Conservation (phyloP, 2,797 vertebrate species). For the Calcarius lapponicus region DNA sequence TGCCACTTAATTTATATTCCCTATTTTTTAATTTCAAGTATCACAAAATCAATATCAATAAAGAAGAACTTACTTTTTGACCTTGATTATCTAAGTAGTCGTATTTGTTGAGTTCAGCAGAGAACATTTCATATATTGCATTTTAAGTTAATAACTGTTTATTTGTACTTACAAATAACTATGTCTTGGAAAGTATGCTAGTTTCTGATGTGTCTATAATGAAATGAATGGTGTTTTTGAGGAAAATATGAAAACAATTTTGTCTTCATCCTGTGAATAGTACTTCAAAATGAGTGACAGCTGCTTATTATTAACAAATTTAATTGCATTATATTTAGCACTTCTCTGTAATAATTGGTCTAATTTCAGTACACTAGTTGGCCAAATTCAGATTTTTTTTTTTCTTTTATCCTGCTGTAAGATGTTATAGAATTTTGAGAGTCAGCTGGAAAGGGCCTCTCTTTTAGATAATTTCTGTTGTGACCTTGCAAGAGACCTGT, state of each 20-base stretch:
- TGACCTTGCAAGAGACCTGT: constrained; percentile 1
- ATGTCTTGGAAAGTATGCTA: background rate
- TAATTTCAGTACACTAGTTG: background rate
- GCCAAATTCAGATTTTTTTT: background rate
- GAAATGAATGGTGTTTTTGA: background rate
- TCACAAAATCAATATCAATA: background rate
- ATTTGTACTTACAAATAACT: background rate
- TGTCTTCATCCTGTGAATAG: background rate
- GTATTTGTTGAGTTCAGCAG: background rate
- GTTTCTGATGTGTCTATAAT: background rate
- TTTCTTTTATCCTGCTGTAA: background rate
- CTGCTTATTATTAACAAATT: background rate
- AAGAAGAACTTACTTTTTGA: background rate
- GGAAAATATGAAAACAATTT: background rate
- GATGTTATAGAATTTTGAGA: background rate
- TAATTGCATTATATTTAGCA: background rate
- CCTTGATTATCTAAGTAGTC: background rate
- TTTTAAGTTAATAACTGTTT: background rate
- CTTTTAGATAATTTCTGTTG: background rate
- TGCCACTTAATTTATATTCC: background rate
- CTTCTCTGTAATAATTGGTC: background rate
- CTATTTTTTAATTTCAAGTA: constrained; percentile 21
- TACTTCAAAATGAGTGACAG: background rate
- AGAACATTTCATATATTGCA: background rate
- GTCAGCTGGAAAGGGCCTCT: background rate